Percentiles rank a stretch among this genome's conserved stretches.
Evolutionary conservation across 2,888 invertebrate genomes (phyloP).

Genomic region (Drosophila nr. perissopoda): DNA sequence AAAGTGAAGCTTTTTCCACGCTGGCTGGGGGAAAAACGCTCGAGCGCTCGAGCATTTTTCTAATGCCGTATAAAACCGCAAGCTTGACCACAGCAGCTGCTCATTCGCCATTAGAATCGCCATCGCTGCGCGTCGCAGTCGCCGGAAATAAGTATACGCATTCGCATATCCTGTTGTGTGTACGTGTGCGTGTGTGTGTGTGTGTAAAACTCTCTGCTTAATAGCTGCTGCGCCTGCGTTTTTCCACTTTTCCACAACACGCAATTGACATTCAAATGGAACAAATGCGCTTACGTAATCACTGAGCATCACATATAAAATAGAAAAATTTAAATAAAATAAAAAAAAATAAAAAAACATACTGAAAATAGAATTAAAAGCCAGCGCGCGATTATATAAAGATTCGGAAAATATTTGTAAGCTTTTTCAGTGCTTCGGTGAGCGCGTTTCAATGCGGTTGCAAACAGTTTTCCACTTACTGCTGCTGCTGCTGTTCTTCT

Average conservation of each 20-base stretch:
- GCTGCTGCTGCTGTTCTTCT: constrained; percentile 24
- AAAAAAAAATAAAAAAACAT: background rate
- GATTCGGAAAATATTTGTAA: constrained; percentile 16
- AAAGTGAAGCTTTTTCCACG: constrained; percentile 58
- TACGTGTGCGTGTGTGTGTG: constrained; percentile 19
- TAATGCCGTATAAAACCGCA: constrained; percentile 81
- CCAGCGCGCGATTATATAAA: constrained; percentile 35
- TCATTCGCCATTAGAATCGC: constrained; percentile 75
- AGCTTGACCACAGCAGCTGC: constrained; percentile 73
- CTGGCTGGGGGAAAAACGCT: constrained; percentile 31
- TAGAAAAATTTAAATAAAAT: background rate
- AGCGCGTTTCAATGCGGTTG: constrained; percentile 50
- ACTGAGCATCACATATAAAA: constrained; percentile 37
- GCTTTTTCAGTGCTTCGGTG: constrained; percentile 43
- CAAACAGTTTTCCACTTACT: constrained; percentile 11
- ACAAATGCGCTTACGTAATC: constrained; percentile 76
- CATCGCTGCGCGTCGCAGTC: constrained; percentile 58
- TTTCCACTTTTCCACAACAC: constrained; percentile 42
- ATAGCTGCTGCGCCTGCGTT: constrained; percentile 40
- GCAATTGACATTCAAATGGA: constrained; percentile 71
- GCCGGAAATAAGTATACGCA: constrained; percentile 40
- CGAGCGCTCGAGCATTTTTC: constrained; percentile 54
- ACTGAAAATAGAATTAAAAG: constrained; percentile 20
- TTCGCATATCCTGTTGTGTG: constrained; percentile 37
- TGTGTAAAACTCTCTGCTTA: background rate